Base-by-base conservation (phyloP, 2,113 vertebrate species). In the Serilophus lunatus region DNA sequence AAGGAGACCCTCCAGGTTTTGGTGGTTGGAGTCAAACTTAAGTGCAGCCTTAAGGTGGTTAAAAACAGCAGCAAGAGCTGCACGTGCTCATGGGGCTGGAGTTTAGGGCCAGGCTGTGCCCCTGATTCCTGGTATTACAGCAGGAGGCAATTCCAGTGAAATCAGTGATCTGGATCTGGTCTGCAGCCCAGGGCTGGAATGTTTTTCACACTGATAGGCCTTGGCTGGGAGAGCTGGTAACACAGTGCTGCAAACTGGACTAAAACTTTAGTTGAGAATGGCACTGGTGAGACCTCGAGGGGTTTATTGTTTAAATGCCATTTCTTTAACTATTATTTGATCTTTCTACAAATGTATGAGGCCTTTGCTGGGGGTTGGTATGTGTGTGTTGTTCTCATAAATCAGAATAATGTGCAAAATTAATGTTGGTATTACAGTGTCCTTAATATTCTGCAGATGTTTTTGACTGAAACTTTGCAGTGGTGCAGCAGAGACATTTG, bases 351-450 rank as follows among this genome's bases (percentile, higher is more conserved):
- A 75, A 47, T 23, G 13, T 22, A 40, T 17, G 40, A 90, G 57
- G 31, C 38, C 22, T 68, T 74, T 85, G 61, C 40, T 66, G 74
- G 2, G n/a, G 12, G 33, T 54, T 26, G 51, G 18, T 40, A 13
- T 0, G 0, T 4, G 15, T 5, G n/a, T 33, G 4, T 8, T 47
- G 18, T 50, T 84, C 44, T 75, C 24, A 0, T 25, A 33, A 75
- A 64, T n/a, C 12, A n/a, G 72, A 82, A 47, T 47, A 66, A 77
- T 7, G 3, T 54, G 35, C 13, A 54, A 12, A 93, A n/a, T 53
- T 8, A 5, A 12, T 54, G 26, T 42, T 87, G n/a, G 0, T 61
- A 5, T 44, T 63, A 29, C 51, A 68, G 25, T 28, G 28, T 25
- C 76, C 51, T 88, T 92, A 79, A 49, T 80, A 36, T 54, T 63